Base-by-base conservation (phyloP, 2,888 invertebrate genomes). In the Micoletzkya japonica region DNA sequence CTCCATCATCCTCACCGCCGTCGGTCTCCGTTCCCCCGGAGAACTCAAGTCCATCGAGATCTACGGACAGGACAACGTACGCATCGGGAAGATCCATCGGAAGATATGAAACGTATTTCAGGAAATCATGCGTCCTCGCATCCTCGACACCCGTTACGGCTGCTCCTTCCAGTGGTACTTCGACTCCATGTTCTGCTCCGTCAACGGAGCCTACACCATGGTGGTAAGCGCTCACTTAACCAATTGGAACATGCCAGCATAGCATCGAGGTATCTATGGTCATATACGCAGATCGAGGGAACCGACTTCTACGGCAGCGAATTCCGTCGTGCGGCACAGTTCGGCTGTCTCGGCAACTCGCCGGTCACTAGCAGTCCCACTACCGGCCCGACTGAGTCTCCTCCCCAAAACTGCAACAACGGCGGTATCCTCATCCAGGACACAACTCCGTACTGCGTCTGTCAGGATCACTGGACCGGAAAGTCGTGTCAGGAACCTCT, bases 141-240 rank as follows among this genome's bases (percentile, higher is more conserved):
- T 58, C 2, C 68, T 68, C 26, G 68, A 57, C 24, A 68, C 39
- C 44, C 57, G 68, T 14, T 68, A 58, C 28, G 58, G 68, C 10
- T 68, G 68, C 58, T 26, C 34, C 24, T 68, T 57, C 36, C 57
- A 68, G 54, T 68, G 44, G 36, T 68, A 58, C 68, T 68, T 68
- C 68, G 68, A 68, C 49, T 57, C 68, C 4, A 6, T 68, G 34
- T 68, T 68, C 58, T 68, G 68, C 58, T 49, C 10, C 34, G 20
- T 17, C n/a, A 57, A 14, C 17, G 68, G 68, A 57, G 30, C 57
- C 2, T 68, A 57, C 49, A 49, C 68, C 0, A 37, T 68, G 57
- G 44, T 57, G n/a, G 68, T 68, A 10, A 44, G 44, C 20, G n/a
- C n/a, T n/a, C n/a, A n/a, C n/a, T n/a, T n/a, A n/a, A n/a, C n/a